Evolutionary conservation across 2,888 invertebrate genomes (phyloP), one percentile per base, ranked within the genome.

Genomic region (Drosophila kuntzei): DNA sequence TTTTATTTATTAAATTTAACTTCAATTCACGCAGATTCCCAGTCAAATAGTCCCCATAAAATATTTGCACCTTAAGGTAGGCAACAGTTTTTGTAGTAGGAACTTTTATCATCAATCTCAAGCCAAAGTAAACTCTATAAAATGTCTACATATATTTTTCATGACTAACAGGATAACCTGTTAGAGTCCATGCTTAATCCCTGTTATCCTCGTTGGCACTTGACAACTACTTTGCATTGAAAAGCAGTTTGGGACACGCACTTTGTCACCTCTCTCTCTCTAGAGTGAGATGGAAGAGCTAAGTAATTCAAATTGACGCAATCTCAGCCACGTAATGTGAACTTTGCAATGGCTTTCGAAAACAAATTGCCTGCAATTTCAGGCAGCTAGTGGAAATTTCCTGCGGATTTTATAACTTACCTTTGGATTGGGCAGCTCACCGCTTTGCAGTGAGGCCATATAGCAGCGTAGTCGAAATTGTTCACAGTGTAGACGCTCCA

Each of bases 371-470:
- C 32, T 47, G 47, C 32, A 12, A 47, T 47, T 47, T 47, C 32
- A 47, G 20, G 12, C 41, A 41, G 20, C 20, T 39, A 16, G 37
- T 27, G 27, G 27, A 27, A 27, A 9, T 7, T 27, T 27, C 9
- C 27, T 2, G 1, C 8, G 8, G 0, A 7, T 27, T 8, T 27
- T 27, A n/a, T 37, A 57, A 74, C 92, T 93, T 93, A 98, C 98
- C 96, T 99, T 99, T 51, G 98, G 98, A 93, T 99, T 99, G 65
- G 99, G 98, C 81, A 98, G 94, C 93, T 99, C 98, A 73, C 97
- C 97, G 90, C 96, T 97, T 92, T 98, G 98, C 85, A 99, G 94
- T 87, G 98, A 98, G 69, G 98, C 98, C 96, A 98, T 98, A 93
- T 99, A 99, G 93, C 98, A 99, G 72, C 98, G 95, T 75, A 98